These are phyloP conservation scores for Eriocheir sinensis DNA, from an alignment of 1,140 invertebrate genomes.

Conservation along the genomic window DNA sequence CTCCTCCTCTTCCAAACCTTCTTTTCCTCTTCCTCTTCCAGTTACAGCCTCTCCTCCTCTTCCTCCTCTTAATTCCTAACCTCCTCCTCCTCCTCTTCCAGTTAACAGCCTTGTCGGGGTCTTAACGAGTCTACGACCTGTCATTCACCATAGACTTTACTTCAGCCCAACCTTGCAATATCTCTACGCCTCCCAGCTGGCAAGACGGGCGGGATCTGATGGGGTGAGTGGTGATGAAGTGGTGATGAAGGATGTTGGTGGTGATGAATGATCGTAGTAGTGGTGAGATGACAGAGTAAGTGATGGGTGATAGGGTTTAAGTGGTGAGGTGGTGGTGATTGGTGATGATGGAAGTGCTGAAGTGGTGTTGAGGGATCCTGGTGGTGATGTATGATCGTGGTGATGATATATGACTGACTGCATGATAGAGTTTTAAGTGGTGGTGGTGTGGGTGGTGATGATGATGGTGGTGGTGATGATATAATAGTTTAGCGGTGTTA, in stretches of 20 bases:
- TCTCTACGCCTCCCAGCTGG: slow-evolving; percentile 59
- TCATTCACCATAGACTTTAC: slow-evolving; percentile 49
- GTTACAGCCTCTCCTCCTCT: too few relatives aligned
- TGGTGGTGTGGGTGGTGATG: background rate
- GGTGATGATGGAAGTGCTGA: too few relatives aligned
- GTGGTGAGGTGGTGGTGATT: too few relatives aligned
- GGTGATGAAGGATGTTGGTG: background rate
- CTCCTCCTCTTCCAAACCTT: too few relatives aligned
- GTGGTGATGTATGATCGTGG: too few relatives aligned
- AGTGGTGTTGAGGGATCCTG: too few relatives aligned
- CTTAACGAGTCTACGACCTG: background rate
- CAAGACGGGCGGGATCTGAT: background rate
- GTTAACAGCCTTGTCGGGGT: background rate
- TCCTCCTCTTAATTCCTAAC: background rate
- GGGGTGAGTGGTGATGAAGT: slow-evolving; percentile 6
- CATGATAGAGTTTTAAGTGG: background rate
- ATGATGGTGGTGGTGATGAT: too few relatives aligned
- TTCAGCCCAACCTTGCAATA: slow-evolving; percentile 59
- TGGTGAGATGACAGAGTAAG: background rate
- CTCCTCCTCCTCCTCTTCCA: background rate
- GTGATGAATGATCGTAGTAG: too few relatives aligned
- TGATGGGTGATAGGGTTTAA: too few relatives aligned
- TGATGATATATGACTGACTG: too few relatives aligned
- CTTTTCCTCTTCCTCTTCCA: too few relatives aligned
- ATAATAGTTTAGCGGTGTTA: too few relatives aligned